phyloP scores from a whole-genome alignment of 2,113 vertebrate genomes.

The Scatophagus argus region DNA sequence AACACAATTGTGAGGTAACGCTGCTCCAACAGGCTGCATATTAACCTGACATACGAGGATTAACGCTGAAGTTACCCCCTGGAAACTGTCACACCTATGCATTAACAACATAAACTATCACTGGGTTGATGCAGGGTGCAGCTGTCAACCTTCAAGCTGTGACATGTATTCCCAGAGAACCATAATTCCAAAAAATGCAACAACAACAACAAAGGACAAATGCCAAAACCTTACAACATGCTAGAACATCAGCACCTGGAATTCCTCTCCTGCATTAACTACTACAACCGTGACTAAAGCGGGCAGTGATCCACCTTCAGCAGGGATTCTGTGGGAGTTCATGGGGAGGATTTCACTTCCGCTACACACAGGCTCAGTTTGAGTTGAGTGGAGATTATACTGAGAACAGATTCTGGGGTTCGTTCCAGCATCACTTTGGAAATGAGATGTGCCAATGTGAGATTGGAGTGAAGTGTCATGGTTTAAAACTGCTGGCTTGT shows the following conservation, averaged over 20 bases:
- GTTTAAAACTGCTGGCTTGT: slow-evolving; percentile 43
- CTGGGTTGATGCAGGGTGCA: neutral
- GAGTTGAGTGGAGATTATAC: slow-evolving; percentile 33
- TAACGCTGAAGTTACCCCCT: slow-evolving; percentile 30
- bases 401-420: slow-evolving; percentile 4
- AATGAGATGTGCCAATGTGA: slow-evolving; percentile 38
- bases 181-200: neutral
- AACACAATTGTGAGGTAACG: neutral
- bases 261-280: slow-evolving; percentile 40
- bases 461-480: slow-evolving; percentile 40
- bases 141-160: slow-evolving; percentile 30
- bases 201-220: slow-evolving; percentile 21
- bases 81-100: slow-evolving; percentile 3
- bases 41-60: slow-evolving; percentile 27
- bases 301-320: slow-evolving; percentile 38
- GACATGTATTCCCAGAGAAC: slow-evolving; percentile 13
- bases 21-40: slow-evolving; percentile 16
- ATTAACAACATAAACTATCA: slow-evolving; percentile 24
- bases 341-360: neutral
- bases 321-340: slow-evolving; percentile 26
- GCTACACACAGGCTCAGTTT: neutral
- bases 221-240: slow-evolving; percentile 24
- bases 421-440: slow-evolving; percentile 51
- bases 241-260: slow-evolving; percentile 42
- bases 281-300: slow-evolving; percentile 24